These are phyloP conservation scores for Drosophila parvula DNA, from an alignment of 1,140 invertebrate genomes.

Conservation along the genomic window DNA sequence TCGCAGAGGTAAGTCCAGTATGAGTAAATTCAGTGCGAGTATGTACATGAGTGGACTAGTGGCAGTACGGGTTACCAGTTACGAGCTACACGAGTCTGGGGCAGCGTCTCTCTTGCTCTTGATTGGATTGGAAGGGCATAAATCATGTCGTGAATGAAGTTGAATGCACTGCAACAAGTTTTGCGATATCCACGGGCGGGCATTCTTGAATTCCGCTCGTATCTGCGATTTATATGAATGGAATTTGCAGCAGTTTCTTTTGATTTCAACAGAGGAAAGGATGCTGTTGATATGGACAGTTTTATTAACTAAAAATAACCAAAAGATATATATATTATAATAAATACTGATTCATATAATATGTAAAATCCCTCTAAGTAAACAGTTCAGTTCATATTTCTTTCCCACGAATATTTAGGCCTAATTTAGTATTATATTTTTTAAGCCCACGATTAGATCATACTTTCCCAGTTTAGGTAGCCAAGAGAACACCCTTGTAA, in stretches of 20 bases:
- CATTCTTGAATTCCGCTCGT: constrained; percentile 43
- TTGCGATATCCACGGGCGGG: constrained; percentile 40
- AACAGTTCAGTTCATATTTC: not conserved
- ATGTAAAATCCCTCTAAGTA: not conserved
- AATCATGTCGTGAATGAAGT: constrained; percentile 54
- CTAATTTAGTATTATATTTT: not conserved
- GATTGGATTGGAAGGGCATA: constrained; percentile 48
- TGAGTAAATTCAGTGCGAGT: constrained; percentile 16
- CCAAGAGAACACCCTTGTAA: constrained; percentile 19
- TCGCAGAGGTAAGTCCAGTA: constrained; percentile 28
- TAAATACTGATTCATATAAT: not conserved
- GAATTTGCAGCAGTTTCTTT: constrained; percentile 1
- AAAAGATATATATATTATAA: not conserved
- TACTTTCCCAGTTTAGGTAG: constrained; percentile 6
- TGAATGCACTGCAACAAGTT: constrained; percentile 50
- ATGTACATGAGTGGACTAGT: constrained; percentile 9
- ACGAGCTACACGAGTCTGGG: constrained; percentile 30
- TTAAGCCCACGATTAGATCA: constrained; percentile 25
- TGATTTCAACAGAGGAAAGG: not conserved
- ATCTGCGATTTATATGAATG: constrained; percentile 27
- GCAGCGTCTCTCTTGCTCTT: constrained; percentile 12
- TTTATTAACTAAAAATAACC: not conserved
- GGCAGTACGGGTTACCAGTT: constrained; percentile 8
- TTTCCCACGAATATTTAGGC: constrained; percentile 14
- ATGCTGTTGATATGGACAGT: not conserved